Conservation (phyloP, 1,140 invertebrate genomes). For the Spodoptera frugiperda region DNA sequence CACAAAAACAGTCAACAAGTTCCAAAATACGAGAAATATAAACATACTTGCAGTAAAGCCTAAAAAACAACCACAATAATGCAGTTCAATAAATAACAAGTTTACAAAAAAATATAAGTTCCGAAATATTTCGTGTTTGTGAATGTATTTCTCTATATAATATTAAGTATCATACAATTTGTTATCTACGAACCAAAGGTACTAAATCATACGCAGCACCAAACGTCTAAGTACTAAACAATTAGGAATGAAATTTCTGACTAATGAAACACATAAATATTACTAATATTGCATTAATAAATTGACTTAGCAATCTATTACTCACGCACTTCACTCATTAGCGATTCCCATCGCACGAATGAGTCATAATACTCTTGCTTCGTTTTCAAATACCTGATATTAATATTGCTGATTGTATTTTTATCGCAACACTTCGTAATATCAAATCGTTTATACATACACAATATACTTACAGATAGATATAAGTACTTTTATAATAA, state of each 20-base stretch:
- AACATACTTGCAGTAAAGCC: slow-evolving; percentile 63
- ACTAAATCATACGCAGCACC: slow-evolving; percentile 55
- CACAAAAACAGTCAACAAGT: slow-evolving; percentile 72
- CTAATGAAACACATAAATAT: slow-evolving; percentile 52
- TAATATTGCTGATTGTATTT: slow-evolving; percentile 32
- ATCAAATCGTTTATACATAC: slow-evolving; percentile 1
- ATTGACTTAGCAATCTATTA: slow-evolving; percentile 48
- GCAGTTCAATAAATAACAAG: slow-evolving; percentile 73
- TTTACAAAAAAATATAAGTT: slow-evolving; percentile 59
- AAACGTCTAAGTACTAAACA: slow-evolving; percentile 61
- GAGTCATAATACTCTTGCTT: slow-evolving; percentile 27
- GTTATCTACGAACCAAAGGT: slow-evolving; percentile 46
- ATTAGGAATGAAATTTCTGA: slow-evolving; percentile 65
- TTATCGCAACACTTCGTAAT: slow-evolving; percentile 24
- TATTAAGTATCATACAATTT: slow-evolving; percentile 43
- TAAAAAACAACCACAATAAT: slow-evolving; percentile 72
- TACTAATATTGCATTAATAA: slow-evolving; percentile 61
- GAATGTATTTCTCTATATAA: slow-evolving; percentile 41
- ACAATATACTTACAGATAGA: slow-evolving; percentile 11
- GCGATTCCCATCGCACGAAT: slow-evolving; percentile 9
- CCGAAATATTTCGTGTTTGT: slow-evolving; percentile 48
- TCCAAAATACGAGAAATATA: slow-evolving; percentile 76
- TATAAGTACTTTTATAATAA: slow-evolving; percentile 6
- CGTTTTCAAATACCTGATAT: neutral
- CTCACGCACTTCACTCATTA: slow-evolving; percentile 3